Evolutionary conservation across 1,140 invertebrate species (phyloP), one percentile per base, ranked within the genome.

Genomic region (Eueides isabella): DNA sequence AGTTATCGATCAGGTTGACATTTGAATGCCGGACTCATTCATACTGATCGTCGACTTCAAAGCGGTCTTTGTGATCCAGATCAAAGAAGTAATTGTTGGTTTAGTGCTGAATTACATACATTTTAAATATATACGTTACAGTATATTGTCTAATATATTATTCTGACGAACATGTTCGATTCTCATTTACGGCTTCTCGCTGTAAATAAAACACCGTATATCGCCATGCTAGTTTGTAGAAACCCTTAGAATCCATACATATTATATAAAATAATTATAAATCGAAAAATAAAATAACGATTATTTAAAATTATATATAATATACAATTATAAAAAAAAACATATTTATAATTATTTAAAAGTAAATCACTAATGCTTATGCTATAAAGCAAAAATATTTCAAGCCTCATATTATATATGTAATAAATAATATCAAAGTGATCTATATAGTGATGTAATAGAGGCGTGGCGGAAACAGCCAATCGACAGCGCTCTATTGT

Each of bases 11-110:
- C 75, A 70, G 73, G 38, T 76, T 83, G 81, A 83, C 81, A 76
- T 77, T 75, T 83, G 81, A 83, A 83, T 83, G 77, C 80, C 69
- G 76, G 72, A 48, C 87, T 89, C 88, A 90, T 90, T 82, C 84
- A 90, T 90, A 90, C 87, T 90, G 85, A 90, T 87, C 61, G 67
- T 65, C 41, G 67, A 76, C 80, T 69, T 55, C 35, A 35, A 69
- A 67, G 69, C 80, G 81, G 80, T 78, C 75, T 80, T 72, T 82
- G 71, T 82, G 81, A 85, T 85, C 84, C 77, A 84, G 81, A 85
- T 85, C 78, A 71, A 55, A 44, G 62, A 72, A 33, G 73, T 80
- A 79, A 82, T 82, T 80, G 71, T 76, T 74, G 70, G 72, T 67
- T 74, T 76, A 80, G 71, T 78, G 68, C 74, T 82, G 80, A 69